Base-by-base conservation (phyloP, 2,113 vertebrate genomes). In the Alligator mississippiensis region DNA sequence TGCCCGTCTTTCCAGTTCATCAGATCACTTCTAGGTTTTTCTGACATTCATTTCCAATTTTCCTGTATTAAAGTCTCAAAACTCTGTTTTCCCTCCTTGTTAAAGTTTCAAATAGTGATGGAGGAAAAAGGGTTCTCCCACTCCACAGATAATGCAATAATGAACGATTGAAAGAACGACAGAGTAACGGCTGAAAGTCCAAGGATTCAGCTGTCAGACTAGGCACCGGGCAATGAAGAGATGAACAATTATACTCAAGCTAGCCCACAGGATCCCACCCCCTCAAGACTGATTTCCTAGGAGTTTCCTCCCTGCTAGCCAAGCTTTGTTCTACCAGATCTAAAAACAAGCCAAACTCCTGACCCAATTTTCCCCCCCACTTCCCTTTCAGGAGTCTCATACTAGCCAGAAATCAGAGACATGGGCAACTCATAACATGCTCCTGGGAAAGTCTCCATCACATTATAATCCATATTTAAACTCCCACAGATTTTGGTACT, bases 41-140 rank as follows among this genome's bases (percentile, higher is more conserved):
- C 8, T 90, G 70, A 84, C 6, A 5, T 2, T 0, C 47, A 92
- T 21, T 88, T 93, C 90, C 64, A 93, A 21, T 86, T 94, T 94
- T 89, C 84, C 90, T 92, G 55, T 59, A 72, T 85, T 90, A 25
- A 25, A 57, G 47, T 92, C 83, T 90, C 64, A 78, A 96, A 94
- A 84, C 38, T 15, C 55, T 59, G 82, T 92, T 28, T 3, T 2
- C 9, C 19, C 5, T n/a, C 25, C 11, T 28, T 64, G 10, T 84
- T 61, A 84, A 92, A 84, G 4, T 64, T 34, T 93, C 55, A 25
- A 80, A 62, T 82, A 77, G 59, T 77, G 62, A 79, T 80, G 79
- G 25, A 74, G 84, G 81, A 14, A 28, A 91, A 47, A 78, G 80
- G 38, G 30, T 19, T 68, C 38, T 28, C 80, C 89, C 75, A 47